Evolutionary conservation across 2,797 vertebrate species (phyloP).

Genomic region (Mus spretus): DNA sequence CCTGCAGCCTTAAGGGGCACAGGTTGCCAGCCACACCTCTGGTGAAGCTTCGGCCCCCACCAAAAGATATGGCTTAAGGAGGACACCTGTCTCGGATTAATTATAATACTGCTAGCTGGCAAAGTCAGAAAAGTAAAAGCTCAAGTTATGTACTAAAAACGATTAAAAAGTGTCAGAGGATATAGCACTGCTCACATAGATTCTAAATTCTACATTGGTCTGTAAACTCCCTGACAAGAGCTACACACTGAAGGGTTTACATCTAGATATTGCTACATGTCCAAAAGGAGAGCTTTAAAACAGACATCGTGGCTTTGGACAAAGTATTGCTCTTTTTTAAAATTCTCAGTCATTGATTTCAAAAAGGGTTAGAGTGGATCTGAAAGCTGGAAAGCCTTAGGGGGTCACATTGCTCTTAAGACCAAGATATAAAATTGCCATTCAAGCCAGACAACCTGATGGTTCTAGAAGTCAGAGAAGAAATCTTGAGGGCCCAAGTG

Average conservation of each 20-base stretch:
- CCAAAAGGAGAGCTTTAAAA: constrained; percentile 86
- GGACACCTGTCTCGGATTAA: constrained; percentile 75
- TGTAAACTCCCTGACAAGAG: constrained; percentile 83
- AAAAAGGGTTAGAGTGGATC: constrained; percentile 85
- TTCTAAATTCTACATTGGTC: constrained; percentile 77
- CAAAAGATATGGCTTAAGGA: constrained; percentile 82
- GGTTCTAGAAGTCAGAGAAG: constrained; percentile 99
- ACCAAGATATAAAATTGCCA: constrained; percentile 89
- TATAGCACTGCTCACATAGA: constrained; percentile 74
- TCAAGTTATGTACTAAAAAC: constrained; percentile 77
- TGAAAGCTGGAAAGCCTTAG: constrained; percentile 88
- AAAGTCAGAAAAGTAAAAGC: constrained; percentile 75
- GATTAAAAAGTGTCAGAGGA: constrained; percentile 77
- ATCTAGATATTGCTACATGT: constrained; percentile 89
- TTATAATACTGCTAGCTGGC: constrained; percentile 76
- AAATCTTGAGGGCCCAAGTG: constrained; percentile 99
- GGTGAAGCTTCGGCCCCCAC: constrained; percentile 66
- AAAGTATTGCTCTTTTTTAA: constrained; percentile 90
- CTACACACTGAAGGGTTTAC: constrained; percentile 77
- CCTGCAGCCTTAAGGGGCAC: constrained; percentile 53
- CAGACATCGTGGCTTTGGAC: constrained; percentile 87
- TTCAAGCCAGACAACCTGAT: constrained; percentile 94
- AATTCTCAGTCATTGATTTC: constrained; percentile 84
- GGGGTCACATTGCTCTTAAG: constrained; percentile 87
- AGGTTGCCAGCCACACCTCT: constrained; percentile 63